These are phyloP conservation scores for Panulirus ornatus DNA, from an alignment of 1,140 invertebrate genomes.

Conservation along the genomic window DNA sequence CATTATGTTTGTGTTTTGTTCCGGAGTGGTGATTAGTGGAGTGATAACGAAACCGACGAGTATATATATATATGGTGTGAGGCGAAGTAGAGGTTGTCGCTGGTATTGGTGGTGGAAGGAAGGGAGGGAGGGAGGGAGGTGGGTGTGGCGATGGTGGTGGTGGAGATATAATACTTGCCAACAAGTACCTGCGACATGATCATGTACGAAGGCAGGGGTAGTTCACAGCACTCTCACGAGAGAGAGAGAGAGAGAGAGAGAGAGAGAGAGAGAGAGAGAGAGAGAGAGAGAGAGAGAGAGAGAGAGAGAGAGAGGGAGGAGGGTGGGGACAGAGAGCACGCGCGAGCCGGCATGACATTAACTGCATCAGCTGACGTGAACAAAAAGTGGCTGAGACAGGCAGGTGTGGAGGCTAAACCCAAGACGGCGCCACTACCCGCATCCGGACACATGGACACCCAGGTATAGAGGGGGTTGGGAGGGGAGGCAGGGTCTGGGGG, in stretches of 20 bases:
- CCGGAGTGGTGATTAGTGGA: not conserved
- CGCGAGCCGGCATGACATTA: too few species aligned
- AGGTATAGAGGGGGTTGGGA: not conserved
- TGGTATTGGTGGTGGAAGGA: not conserved
- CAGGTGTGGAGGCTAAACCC: not conserved
- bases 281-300: not conserved
- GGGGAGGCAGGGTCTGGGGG: not conserved
- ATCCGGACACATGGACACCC: not conserved
- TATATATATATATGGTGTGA: too few species aligned
- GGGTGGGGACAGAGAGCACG: not conserved
- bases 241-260: slow-evolving; percentile 1
- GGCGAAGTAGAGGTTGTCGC: not conserved
- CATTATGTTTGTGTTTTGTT: too few species aligned
- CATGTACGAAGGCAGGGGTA: too few species aligned
- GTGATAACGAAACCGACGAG: not conserved
- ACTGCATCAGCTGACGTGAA: not conserved
- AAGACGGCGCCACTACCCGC: not conserved
- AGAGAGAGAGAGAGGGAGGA: not conserved
- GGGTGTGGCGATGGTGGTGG: too few species aligned
- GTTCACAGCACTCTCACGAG: not conserved
- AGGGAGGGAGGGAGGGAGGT: too few species aligned
- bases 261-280: too few species aligned
- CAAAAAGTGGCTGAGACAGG: not conserved
- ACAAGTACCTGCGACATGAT: too few species aligned
- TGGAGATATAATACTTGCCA: too few species aligned